A percentile compares a stretch with the other conserved stretches of the same genome.
phyloP scores from a whole-genome alignment of 2,797 vertebrate species.

The Sternotherus odoratus region DNA sequence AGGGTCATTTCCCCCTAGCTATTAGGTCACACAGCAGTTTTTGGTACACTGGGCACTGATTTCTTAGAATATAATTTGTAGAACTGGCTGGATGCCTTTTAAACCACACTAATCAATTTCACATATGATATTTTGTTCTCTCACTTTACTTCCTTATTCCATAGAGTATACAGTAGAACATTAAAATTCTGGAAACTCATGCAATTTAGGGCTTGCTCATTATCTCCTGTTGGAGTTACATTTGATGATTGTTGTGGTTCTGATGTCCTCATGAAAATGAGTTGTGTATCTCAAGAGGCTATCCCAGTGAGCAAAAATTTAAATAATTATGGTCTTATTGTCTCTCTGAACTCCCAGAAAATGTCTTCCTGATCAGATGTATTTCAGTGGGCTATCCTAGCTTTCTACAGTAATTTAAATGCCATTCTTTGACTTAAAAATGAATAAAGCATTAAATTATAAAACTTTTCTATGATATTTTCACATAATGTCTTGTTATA shows the following conservation, averaged over 20 bases:
- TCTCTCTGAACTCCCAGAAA: neutral
- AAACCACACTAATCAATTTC: neutral
- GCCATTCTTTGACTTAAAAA: slow-evolving; percentile 10
- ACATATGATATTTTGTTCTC: slow-evolving; percentile 7
- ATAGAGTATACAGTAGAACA: slow-evolving; percentile 6
- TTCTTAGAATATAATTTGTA: neutral
- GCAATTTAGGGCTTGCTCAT: slow-evolving; percentile 46
- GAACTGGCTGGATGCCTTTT: neutral
- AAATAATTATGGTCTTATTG: slow-evolving; percentile 13
- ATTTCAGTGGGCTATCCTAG: neutral
- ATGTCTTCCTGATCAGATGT: slow-evolving; percentile 9
- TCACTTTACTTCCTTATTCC: neutral
- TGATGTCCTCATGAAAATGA: slow-evolving; percentile 43
- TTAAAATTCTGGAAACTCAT: slow-evolving; percentile 34
- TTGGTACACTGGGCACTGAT: neutral
- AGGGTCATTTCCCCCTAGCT: neutral
- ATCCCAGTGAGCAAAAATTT: slow-evolving; percentile 10
- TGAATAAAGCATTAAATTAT: slow-evolving; percentile 18
- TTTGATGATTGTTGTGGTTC: slow-evolving; percentile 49
- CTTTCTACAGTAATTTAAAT: neutral
- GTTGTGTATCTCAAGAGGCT: neutral
- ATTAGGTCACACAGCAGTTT: neutral
- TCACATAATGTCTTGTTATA: neutral
- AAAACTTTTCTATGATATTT: neutral
- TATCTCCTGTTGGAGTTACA: slow-evolving; percentile 35